Conservation (phyloP, 2,888 invertebrate species). For the Galerucella calmariensis region DNA sequence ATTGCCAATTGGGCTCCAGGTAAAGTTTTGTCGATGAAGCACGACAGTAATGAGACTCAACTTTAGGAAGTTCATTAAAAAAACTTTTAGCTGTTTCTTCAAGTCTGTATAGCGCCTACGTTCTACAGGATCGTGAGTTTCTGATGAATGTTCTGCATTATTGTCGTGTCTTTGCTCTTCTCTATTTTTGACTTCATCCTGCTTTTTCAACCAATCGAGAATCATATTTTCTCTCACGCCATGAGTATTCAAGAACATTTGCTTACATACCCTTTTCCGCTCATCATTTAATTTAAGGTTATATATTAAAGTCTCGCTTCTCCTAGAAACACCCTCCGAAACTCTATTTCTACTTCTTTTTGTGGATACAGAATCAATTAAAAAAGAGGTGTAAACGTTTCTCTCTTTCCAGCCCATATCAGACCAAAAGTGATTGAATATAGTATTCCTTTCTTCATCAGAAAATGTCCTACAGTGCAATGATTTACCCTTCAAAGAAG, state of each 20-base stretch:
- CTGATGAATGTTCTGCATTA: background rate
- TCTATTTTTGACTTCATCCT: background rate
- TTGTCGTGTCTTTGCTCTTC: background rate
- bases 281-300: background rate
- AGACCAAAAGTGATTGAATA: constrained; percentile 3
- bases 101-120: background rate
- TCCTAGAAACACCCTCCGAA: background rate
- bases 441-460: constrained; percentile 1
- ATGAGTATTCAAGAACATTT: background rate
- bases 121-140: background rate
- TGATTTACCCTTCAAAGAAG: background rate
- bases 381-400: background rate
- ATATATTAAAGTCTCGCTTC: background rate
- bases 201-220: background rate
- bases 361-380: background rate
- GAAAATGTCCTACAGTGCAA: constrained; percentile 1
- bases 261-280: background rate
- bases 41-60: too few relatives aligned
- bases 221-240: background rate
- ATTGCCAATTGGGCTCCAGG: too few relatives aligned
- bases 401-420: background rate
- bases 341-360: background rate
- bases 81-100: background rate
- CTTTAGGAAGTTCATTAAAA: too few relatives aligned
- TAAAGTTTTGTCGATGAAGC: too few relatives aligned